Evolutionary conservation across 2,113 vertebrate genomes (phyloP), one percentile per base, ranked within the genome.

Genomic region (Eonycteris spelaea): DNA sequence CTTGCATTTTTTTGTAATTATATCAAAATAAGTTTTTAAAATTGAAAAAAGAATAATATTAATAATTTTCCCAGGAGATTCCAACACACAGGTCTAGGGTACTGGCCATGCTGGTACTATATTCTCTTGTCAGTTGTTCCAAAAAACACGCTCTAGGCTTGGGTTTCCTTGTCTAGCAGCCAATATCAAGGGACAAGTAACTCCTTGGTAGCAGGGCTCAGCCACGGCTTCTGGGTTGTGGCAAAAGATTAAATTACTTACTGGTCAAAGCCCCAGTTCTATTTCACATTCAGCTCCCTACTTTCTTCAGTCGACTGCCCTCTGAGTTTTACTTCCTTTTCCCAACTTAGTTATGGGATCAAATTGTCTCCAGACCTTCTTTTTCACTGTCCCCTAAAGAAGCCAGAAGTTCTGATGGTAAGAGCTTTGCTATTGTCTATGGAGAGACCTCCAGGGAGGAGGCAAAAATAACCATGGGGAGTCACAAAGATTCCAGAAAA

Each of bases 21-120:
- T 83, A 92, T 85, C 87, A 96, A 96, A 97, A 80, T 86, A 77
- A 92, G 24, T 43, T 95, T 90, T 92, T 75, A 48, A 94, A 97
- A 75, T 78, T 68, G 86, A 73, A 67, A 91, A 91, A 93, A 51
- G 12, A 51, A 78, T 8, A 57, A 84, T 86, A 83, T n/a, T 38
- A 73, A 55, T 30, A 80, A 93, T 16, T 67, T 94, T 92, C 95
- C n/a, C 84, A 90, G 73, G 38, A 85, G 84, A 96, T 68, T 94
- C 13, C 63, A 93, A 67, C 15, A 95, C 33, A 88, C 35, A 94
- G 33, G 85, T 65, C 70, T 78, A 83, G 33, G 84, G 63, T 95
- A 95, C 21, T 84, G 45, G 51, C 35, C 59, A 80, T 67, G 38
- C 15, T 90, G 73, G 48, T 80, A 77, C 35, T 70, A 84, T 48